Conservation (phyloP, 2,113 vertebrate species). For the Canis aureus region DNA sequence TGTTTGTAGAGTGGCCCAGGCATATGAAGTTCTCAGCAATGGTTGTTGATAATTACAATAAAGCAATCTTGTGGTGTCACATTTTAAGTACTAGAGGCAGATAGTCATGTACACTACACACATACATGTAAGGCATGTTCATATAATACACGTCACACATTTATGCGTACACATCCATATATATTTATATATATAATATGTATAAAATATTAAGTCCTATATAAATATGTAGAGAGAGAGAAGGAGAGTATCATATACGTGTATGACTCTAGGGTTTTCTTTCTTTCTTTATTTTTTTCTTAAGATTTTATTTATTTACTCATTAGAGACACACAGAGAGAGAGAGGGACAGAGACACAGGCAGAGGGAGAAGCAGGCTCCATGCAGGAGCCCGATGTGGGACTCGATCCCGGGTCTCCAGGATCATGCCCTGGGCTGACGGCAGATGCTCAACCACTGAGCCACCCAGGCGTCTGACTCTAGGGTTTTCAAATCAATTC, state of each 20-base stretch:
- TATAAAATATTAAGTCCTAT: not conserved
- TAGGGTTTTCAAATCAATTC: not conserved
- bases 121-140: not conserved
- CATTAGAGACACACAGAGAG: no score
- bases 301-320: no score
- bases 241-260: not conserved
- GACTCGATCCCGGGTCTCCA: no score
- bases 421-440: no score
- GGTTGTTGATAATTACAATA: not conserved
- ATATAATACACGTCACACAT: not conserved
- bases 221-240: not conserved
- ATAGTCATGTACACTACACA: not conserved
- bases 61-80: not conserved
- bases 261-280: not conserved
- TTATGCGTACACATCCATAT: not conserved
- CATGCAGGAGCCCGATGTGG: no score
- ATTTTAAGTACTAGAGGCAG: not conserved
- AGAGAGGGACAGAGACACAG: no score
- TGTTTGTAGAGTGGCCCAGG: not conserved
- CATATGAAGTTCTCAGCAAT: not conserved
- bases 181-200: not conserved
- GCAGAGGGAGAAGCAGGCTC: no score
- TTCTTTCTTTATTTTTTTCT: no score
- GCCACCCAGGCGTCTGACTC: not conserved
- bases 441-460: no score